A percentile compares a stretch with the other conserved stretches of the same genome.
These are phyloP conservation scores for Limanda limanda DNA, from an alignment of 2,113 vertebrate species.

Conservation along the genomic window DNA sequence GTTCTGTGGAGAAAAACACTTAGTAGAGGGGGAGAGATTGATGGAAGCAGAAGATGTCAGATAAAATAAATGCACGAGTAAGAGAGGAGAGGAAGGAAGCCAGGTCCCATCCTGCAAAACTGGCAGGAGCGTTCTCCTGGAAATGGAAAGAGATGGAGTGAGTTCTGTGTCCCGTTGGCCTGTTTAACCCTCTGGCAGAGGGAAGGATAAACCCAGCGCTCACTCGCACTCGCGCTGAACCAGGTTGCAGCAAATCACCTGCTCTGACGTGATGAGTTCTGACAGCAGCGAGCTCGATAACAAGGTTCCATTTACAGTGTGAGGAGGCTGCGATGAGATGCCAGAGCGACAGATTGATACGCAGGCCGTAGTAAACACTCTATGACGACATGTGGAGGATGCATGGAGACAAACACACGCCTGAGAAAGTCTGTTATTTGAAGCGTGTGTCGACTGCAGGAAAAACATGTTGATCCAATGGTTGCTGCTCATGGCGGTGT, in stretches of 20 bases:
- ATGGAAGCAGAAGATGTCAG: slow-evolving; percentile 15
- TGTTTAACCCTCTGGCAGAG: slow-evolving; percentile 27
- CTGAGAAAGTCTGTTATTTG: slow-evolving; percentile 14
- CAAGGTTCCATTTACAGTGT: slow-evolving; percentile 36
- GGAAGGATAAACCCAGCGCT: background rate
- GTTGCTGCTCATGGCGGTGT: slow-evolving; percentile 33
- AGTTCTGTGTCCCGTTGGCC: slow-evolving; percentile 7
- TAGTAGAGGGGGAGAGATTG: background rate
- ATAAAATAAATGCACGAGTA: slow-evolving; percentile 22
- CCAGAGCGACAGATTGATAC: slow-evolving; percentile 29
- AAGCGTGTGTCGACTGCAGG: slow-evolving; percentile 11
- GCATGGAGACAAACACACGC: slow-evolving; percentile 6
- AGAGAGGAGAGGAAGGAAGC: slow-evolving; percentile 23
- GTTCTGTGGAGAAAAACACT: slow-evolving; percentile 7
- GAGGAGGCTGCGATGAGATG: slow-evolving; percentile 28
- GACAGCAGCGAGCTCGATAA: slow-evolving; percentile 50
- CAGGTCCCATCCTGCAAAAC: slow-evolving; percentile 13
- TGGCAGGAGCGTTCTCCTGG: background rate
- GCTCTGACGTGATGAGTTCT: slow-evolving; percentile 50
- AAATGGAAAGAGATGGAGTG: slow-evolving; percentile 19
- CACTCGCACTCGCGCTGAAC: background rate
- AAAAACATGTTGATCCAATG: slow-evolving; percentile 55
- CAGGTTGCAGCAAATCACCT: slow-evolving; percentile 49
- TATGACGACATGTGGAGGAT: slow-evolving; percentile 10
- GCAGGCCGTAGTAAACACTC: slow-evolving; percentile 24